Conservation (phyloP, 2,797 vertebrate species). For the Clarias platycephalus region DNA sequence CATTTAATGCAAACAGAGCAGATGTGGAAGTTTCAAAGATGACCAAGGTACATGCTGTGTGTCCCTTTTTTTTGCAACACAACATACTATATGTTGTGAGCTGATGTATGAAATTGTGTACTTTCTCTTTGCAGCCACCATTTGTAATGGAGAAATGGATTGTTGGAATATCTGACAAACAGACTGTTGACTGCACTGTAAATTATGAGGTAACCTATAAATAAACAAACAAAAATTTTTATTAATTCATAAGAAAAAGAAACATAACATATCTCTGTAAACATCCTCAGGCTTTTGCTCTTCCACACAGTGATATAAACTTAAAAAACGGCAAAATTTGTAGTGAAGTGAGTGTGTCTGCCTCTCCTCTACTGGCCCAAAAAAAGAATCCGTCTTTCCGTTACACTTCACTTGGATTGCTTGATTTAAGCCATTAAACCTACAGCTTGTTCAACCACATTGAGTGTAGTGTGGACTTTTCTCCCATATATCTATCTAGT, state of each 20-base stretch:
- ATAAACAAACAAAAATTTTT: background rate
- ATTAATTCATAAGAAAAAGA: background rate
- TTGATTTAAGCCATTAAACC: constrained; percentile 29
- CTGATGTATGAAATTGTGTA: background rate
- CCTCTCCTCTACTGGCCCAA: background rate
- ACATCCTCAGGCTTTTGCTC: background rate
- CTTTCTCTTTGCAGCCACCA: constrained; percentile 81
- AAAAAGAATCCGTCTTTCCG: background rate
- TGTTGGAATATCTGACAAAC: constrained; percentile 81
- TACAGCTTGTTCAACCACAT: background rate
- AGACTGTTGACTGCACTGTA: constrained; percentile 87
- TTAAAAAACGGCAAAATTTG: background rate
- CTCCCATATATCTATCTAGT: background rate
- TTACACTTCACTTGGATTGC: constrained; percentile 23
- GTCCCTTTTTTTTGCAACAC: background rate
- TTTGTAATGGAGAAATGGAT: constrained; percentile 99
- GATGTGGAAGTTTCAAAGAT: constrained; percentile 88
- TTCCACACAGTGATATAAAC: background rate
- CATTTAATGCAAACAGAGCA: constrained; percentile 86
- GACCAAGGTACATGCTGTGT: constrained; percentile 81
- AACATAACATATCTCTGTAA: background rate
- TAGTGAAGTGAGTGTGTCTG: background rate
- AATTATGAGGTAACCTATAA: constrained; percentile 88
- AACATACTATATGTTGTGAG: background rate
- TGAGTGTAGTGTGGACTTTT: background rate